phyloP scores from a whole-genome alignment of 64 coral and sea anemone species.

The Stichodactyla mertensii region DNA sequence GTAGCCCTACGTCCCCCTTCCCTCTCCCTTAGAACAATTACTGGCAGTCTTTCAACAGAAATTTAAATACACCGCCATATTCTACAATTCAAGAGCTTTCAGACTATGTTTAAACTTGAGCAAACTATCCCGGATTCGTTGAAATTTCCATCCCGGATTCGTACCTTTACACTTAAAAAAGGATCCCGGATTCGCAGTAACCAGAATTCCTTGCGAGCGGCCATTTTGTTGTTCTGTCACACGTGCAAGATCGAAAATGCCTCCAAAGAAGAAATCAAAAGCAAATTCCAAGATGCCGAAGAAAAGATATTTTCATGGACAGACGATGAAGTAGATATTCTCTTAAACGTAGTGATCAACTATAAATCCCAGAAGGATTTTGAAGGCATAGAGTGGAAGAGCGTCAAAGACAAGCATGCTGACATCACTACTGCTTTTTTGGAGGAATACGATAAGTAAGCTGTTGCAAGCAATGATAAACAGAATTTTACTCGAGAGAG shows the following conservation, averaged over 20 bases:
- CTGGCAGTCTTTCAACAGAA: too few species aligned
- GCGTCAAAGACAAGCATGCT: constrained; percentile 41
- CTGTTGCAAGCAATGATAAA: constrained; percentile 9
- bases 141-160: too few species aligned
- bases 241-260: not conserved
- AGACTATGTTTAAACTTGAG: too few species aligned
- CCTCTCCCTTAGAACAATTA: too few species aligned
- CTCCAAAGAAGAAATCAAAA: constrained; percentile 19
- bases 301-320: constrained; percentile 23
- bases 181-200: too few species aligned
- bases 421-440: constrained; percentile 42
- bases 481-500: constrained; percentile 37
- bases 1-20: too few species aligned
- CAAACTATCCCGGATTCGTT: too few species aligned
- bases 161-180: too few species aligned
- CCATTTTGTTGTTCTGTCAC: too few species aligned
- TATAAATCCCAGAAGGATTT: constrained; percentile 42
- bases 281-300: not conserved
- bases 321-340: constrained; percentile 31
- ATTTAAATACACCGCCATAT: too few species aligned
- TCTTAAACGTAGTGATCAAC: constrained; percentile 27
- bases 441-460: constrained; percentile 27
- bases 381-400: constrained; percentile 42
- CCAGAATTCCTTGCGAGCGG: too few species aligned
- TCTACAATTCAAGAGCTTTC: too few species aligned